Evolutionary conservation across 1,140 invertebrate species (phyloP).

Genomic region (Euglossa dilemma): DNA sequence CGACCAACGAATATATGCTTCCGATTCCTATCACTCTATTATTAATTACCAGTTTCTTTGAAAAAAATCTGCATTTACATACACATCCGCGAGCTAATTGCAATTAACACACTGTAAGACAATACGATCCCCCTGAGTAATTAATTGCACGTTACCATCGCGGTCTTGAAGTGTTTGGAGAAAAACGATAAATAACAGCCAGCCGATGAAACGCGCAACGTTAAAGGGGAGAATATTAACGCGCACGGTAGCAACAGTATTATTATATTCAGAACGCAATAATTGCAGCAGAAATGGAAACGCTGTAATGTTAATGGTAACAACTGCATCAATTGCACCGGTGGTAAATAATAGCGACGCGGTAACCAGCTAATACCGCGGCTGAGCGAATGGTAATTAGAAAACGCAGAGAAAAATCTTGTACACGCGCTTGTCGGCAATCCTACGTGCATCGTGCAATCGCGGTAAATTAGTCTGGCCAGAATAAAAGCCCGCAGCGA

Average conservation of each 20-base stretch:
- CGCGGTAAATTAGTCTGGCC: constrained; percentile 16
- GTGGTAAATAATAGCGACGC: neutral
- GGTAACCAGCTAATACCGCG: neutral
- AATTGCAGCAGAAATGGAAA: neutral
- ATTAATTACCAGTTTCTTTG: too few relatives aligned
- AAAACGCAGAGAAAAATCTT: neutral
- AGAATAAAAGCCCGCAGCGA: constrained; percentile 44
- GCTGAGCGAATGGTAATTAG: neutral
- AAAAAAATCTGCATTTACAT: too few relatives aligned
- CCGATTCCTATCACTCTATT: too few relatives aligned
- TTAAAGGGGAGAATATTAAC: neutral
- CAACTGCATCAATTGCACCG: neutral
- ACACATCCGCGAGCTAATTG: too few relatives aligned
- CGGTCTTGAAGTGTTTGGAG: too few relatives aligned
- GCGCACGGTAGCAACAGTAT: neutral
- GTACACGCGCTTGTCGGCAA: neutral
- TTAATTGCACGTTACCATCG: too few relatives aligned
- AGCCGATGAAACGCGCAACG: neutral
- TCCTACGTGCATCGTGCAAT: neutral
- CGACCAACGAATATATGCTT: too few relatives aligned
- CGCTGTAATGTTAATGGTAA: neutral
- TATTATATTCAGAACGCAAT: neutral
- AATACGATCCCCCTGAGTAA: too few relatives aligned
- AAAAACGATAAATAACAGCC: neutral
- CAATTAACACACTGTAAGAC: too few relatives aligned